These are phyloP conservation scores for Ceramica pisi DNA, from an alignment of 2,888 invertebrate genomes.

Conservation along the genomic window DNA sequence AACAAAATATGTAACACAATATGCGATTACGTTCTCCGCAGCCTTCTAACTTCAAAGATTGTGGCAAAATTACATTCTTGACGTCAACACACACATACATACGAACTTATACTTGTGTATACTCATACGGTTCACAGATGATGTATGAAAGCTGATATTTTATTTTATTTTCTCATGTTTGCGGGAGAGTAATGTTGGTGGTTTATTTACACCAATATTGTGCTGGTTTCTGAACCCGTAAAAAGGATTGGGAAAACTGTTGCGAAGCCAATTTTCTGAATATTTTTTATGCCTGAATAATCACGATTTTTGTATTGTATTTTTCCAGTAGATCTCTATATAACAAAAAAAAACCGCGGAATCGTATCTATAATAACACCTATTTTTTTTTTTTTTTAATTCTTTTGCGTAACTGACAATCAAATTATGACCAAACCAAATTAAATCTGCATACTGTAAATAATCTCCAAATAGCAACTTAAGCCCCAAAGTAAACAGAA, in stretches of 20 bases:
- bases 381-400: too few species aligned
- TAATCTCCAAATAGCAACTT: slow-evolving; percentile 14
- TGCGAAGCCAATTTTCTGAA: neutral
- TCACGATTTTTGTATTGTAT: neutral
- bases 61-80: slow-evolving; percentile 46
- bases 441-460: neutral
- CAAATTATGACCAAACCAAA: neutral
- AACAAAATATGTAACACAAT: slow-evolving; percentile 31
- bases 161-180: slow-evolving; percentile 41
- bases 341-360: neutral
- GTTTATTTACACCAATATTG: slow-evolving; percentile 36
- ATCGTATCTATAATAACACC: neutral
- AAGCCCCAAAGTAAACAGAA: slow-evolving; percentile 2
- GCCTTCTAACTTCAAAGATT: slow-evolving; percentile 52
- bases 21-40: slow-evolving; percentile 22
- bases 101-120: slow-evolving; percentile 3
- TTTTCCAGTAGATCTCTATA: neutral
- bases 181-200: slow-evolving; percentile 26
- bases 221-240: slow-evolving; percentile 17
- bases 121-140: slow-evolving; percentile 42
- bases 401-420: neutral
- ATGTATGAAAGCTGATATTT: slow-evolving; percentile 56
- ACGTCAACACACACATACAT: slow-evolving; percentile 26
- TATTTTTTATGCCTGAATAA: slow-evolving; percentile 13
- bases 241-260: slow-evolving; percentile 29